Percentiles rank a stretch among this genome's conserved stretches.
phyloP scores from a whole-genome alignment of 2,113 vertebrate species.

The Toxostoma redivivum region DNA sequence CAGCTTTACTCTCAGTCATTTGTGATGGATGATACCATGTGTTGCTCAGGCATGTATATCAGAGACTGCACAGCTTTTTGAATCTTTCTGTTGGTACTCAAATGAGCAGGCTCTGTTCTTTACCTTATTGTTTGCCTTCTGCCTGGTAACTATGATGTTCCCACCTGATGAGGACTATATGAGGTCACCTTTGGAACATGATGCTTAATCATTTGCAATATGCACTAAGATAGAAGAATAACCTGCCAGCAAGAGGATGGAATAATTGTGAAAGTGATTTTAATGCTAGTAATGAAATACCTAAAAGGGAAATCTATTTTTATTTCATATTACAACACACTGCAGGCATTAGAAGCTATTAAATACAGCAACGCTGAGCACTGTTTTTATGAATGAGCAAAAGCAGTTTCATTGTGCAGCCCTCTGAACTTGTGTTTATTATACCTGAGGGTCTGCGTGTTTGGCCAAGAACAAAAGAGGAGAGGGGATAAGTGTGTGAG shows the following conservation, averaged over 20 bases:
- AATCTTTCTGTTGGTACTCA: not conserved
- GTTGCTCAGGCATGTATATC: not conserved
- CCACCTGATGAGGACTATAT: not conserved
- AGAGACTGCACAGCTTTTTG: not conserved
- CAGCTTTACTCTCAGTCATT: not conserved
- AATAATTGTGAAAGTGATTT: not conserved
- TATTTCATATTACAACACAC: not conserved
- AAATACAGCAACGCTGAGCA: not conserved
- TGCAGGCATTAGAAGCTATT: not conserved
- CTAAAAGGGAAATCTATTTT: not conserved
- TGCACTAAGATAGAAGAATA: not conserved
- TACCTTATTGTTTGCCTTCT: not conserved
- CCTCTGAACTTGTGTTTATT: not conserved
- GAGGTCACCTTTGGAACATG: not conserved
- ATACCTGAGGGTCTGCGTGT: not conserved
- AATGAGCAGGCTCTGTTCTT: not conserved
- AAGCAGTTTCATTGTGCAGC: not conserved
- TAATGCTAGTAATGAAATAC: not conserved
- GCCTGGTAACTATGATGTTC: not conserved
- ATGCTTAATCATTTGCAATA: not conserved
- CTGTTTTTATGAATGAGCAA: conserved; percentile 20
- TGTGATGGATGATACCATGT: not conserved
- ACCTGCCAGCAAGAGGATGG: not conserved
- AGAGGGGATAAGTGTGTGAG: not conserved
- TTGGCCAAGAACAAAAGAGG: not conserved